A percentile compares a stretch with the other conserved stretches of the same genome.
Conservation (phyloP, 2,113 vertebrate genomes). For the Caretta caretta region DNA sequence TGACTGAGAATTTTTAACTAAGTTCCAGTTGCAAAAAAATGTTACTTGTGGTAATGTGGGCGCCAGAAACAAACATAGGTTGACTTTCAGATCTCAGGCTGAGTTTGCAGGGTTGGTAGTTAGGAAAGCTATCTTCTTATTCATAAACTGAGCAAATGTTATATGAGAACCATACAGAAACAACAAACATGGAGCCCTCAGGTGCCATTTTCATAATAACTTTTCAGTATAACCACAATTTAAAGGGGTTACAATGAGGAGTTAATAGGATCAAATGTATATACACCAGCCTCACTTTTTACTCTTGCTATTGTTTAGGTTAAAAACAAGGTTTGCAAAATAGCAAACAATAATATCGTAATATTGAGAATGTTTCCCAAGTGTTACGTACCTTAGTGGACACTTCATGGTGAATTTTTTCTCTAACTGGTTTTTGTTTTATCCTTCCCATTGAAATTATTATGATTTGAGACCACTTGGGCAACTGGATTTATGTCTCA, state of each 20-base stretch:
- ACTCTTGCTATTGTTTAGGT: neutral
- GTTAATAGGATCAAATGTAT: neutral
- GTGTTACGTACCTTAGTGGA: neutral
- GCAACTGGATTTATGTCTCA: neutral
- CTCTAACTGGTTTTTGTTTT: neutral
- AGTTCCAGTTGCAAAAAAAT: no score
- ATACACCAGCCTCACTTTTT: neutral
- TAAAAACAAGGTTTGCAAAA: neutral
- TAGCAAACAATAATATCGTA: neutral
- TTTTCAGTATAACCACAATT: neutral
- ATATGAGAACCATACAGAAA: neutral
- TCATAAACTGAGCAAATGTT: neutral
- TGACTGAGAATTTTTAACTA: no score
- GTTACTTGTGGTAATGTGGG: no score
- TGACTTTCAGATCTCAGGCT: neutral
- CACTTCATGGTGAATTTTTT: neutral
- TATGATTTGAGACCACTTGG: neutral
- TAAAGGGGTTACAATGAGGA: neutral
- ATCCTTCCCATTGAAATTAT: neutral
- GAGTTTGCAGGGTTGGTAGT: neutral
- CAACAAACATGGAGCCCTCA: neutral
- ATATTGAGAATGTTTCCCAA: neutral
- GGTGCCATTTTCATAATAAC: neutral
- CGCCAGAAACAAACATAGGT: neutral
- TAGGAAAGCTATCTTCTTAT: neutral